Evolutionary conservation across 2,797 vertebrate species (phyloP).

Genomic region (Sarcoramphus papa): DNA sequence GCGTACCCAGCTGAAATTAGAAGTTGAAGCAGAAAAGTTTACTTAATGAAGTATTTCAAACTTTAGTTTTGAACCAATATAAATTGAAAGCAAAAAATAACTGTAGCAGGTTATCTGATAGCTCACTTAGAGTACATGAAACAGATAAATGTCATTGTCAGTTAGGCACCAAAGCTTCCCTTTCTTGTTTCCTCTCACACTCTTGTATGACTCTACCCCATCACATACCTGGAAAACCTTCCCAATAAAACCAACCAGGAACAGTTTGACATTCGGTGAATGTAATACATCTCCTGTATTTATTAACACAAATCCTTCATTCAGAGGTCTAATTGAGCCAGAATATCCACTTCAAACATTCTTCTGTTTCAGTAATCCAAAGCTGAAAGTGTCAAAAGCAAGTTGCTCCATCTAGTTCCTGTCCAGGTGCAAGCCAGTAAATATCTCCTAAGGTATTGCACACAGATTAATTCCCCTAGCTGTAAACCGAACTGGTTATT

Average conservation of each 20-base stretch:
- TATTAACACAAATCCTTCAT: neutral
- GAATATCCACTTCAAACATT: neutral
- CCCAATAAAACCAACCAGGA: neutral
- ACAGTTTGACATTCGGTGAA: neutral
- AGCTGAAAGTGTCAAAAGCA: neutral
- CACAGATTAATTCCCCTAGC: neutral
- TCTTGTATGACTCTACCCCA: neutral
- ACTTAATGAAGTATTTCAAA: neutral
- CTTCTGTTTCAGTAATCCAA: neutral
- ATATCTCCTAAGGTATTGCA: neutral
- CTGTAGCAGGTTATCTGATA: too few species aligned
- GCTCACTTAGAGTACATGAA: neutral
- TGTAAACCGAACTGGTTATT: neutral
- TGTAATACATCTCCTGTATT: neutral
- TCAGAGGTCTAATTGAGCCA: neutral
- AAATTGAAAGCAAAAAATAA: neutral
- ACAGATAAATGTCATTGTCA: neutral
- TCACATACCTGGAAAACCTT: neutral
- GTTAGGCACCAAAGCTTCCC: neutral
- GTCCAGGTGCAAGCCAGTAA: neutral
- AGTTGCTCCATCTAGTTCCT: neutral
- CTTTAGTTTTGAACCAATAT: neutral
- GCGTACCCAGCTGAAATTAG: neutral
- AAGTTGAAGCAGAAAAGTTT: neutral
- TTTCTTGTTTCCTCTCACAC: neutral